Evolutionary conservation across 2,797 vertebrate species (phyloP).

Genomic region (Hydrolagus colliei): DNA sequence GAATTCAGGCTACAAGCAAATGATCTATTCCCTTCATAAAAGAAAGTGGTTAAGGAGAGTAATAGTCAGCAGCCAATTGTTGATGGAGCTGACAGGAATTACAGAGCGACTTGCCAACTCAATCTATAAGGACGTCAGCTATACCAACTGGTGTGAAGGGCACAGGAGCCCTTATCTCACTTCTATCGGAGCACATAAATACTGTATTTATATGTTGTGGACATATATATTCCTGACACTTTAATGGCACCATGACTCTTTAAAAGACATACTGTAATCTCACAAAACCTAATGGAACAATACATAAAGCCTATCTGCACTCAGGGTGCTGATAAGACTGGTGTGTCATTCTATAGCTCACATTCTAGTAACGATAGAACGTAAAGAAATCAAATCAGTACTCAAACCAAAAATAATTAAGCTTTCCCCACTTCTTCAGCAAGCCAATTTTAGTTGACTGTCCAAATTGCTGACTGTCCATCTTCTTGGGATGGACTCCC

Average conservation of each 20-base stretch:
- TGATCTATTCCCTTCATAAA: constrained; percentile 1
- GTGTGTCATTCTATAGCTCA: too few species aligned
- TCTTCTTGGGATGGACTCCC: too few species aligned
- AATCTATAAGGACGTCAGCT: background rate
- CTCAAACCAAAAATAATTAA: too few species aligned
- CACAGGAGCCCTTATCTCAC: background rate
- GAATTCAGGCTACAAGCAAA: background rate
- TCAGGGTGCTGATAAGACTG: too few species aligned
- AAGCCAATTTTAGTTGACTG: too few species aligned
- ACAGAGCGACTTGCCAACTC: background rate
- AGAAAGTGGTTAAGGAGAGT: background rate
- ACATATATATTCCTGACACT: background rate
- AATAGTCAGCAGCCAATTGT: background rate
- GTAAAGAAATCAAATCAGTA: too few species aligned
- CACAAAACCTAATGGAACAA: background rate
- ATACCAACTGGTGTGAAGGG: background rate
- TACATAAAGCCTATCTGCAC: background rate
- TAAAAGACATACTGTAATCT: background rate
- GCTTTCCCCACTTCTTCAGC: too few species aligned
- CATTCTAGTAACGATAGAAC: too few species aligned
- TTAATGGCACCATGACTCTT: background rate
- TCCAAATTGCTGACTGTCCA: too few species aligned
- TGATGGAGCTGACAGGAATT: constrained; percentile 1
- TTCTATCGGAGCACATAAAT: background rate
- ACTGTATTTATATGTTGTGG: background rate